phyloP scores from a whole-genome alignment of 2,888 invertebrate genomes.

The Lasioglossum lativentre region DNA sequence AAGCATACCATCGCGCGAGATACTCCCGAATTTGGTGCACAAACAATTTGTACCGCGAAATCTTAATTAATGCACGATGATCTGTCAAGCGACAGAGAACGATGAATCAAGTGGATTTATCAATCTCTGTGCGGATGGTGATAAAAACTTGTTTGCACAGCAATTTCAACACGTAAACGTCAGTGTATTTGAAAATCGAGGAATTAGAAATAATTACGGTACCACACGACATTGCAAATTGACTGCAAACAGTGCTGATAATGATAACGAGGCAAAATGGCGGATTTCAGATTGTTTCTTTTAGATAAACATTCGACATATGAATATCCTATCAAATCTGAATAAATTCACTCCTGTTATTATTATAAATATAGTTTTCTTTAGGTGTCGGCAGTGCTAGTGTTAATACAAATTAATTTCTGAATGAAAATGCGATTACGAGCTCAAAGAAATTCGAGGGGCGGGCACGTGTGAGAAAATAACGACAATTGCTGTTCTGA shows the following conservation, averaged over 20 bases:
- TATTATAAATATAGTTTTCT: too few relatives aligned
- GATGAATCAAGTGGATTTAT: neutral
- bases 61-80: neutral
- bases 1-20: neutral
- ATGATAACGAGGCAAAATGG: neutral
- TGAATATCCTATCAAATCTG: too few relatives aligned
- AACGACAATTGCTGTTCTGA: neutral
- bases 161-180: neutral
- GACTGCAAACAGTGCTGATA: too few relatives aligned
- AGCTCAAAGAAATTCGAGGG: neutral
- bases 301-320: too few relatives aligned
- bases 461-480: neutral
- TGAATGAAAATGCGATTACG: too few relatives aligned
- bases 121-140: neutral
- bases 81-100: neutral
- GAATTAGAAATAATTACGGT: neutral
- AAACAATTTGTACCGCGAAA: neutral
- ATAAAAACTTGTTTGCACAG: neutral
- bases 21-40: neutral
- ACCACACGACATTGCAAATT: too few relatives aligned
- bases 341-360: too few relatives aligned
- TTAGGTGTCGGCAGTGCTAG: too few relatives aligned
- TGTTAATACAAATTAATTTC: neutral
- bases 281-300: too few relatives aligned
- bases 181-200: neutral